Base-by-base conservation (phyloP, 1,140 invertebrate genomes). In the Aphidius gifuensis region DNA sequence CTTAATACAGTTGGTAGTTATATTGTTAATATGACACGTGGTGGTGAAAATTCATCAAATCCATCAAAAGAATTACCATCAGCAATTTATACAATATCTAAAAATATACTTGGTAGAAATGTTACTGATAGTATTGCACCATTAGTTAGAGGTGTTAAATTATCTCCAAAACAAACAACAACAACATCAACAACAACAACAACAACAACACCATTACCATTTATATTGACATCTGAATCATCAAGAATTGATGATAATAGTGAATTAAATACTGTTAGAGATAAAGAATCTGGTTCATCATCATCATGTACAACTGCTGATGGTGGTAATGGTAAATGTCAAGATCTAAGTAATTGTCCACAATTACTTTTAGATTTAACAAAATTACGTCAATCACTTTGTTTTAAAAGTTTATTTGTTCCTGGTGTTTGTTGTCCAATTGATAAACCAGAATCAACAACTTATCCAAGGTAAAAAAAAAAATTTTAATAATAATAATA, bases 391-490 rank as follows among this genome's bases (percentile, higher is more conserved):
- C 90, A 94, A 71, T 94, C 92, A 0, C 83, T 96, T 6, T 97
- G 94, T 73, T 96, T 97, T 71, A 94, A 96, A 78, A 92, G 90
- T 65, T 80, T 96, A 2, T 94, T 96, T 70, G 90, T 94, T 4
- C 94, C 94, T 3, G 94, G 93, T 16, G 92, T 96, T 3, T 96
- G 93, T 72, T 96, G 93, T 79, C 93, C 93, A 0, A 66, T 83
- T 63, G 80, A 86, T 39, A 77, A 76, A 65, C 61, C 62, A 3
- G 71, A 69, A 6, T 46, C 49, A n/a, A 45, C 48, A 21, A 40
- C 58, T 6, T 61, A 16, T 43, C 49, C 64, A n/a, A 76, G 68
- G 72, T 75, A 68, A 45, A 63, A 6, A 45, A 43, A 44, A 23
- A 23, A 7, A 49, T 23, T 49, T n/a, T 1, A 23, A 45, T 57